Base-by-base conservation (phyloP, 2,113 vertebrate species). In the Chlorodrepanis virens region DNA sequence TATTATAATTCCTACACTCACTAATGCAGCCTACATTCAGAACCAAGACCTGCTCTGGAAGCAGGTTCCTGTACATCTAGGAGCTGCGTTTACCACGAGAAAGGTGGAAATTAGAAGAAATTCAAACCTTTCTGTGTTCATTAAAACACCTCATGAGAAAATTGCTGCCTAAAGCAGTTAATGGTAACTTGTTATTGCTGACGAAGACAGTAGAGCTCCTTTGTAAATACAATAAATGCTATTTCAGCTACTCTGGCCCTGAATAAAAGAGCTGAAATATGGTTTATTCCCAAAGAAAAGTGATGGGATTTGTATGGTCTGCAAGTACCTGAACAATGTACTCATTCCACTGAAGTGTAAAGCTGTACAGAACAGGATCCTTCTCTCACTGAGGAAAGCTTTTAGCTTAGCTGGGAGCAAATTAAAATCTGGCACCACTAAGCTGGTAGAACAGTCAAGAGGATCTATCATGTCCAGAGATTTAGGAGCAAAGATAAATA, bases 111-210 rank as follows among this genome's bases (percentile, higher is more conserved):
- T 72, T 74, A 85, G 45, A 88, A 83, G 45, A 72, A 89, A 81
- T 88, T 56, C 80, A 72, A 96, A 86, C 17, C 24, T 63, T 77
- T 83, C 50, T 60, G 6, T 56, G 27, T 68, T 90, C 72, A 87
- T 83, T 94, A 81, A 77, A 94, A 91, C n/a, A 86, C 21, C 57
- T 76, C 86, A 93, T 71, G 44, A 96, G 78, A 91, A 91, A 96
- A 95, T 16, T 88, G 64, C 35, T 6, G 14, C 61, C 84, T 91
- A 44, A 29, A 68, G 86, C 54, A 63, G 42, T 63, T 83, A 49
- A 70, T 49, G 21, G 42, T 52, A 87, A 80, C 81, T 89, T 69
- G 16, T 80, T 81, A 87, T 9, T 37, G 64, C 35, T 87, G 80
- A 65, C 4, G 3, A 91, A 88, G 76, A n/a, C 31, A 90, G 59